A percentile compares a stretch with the other conserved stretches of the same genome.
phyloP scores from a whole-genome alignment of 2,797 vertebrate species.

The Limosa lapponica region DNA sequence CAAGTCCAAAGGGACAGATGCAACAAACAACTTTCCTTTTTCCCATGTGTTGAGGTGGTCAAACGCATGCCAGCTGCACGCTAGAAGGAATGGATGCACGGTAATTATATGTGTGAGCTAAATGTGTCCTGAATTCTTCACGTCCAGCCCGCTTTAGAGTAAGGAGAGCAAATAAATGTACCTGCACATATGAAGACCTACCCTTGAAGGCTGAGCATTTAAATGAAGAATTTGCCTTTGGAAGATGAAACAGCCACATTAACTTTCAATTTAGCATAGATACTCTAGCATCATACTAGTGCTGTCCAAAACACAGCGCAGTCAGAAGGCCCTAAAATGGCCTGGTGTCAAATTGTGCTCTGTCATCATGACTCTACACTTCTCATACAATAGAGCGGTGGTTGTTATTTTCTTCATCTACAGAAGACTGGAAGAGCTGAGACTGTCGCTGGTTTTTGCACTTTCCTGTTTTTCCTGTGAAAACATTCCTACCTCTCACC shows the following conservation, averaged over 20 bases:
- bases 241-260: background rate
- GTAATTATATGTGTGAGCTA: background rate
- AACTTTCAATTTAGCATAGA: background rate
- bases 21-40: conserved; percentile 1
- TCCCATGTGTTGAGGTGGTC: background rate
- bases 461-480: background rate
- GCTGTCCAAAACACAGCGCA: background rate
- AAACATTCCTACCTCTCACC: background rate
- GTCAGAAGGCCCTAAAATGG: background rate
- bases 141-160: background rate
- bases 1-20: background rate
- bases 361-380: background rate
- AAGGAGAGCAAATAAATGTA: background rate
- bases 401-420: background rate
- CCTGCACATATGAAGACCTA: background rate
- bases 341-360: background rate
- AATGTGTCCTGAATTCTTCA: background rate
- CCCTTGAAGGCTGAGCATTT: background rate
- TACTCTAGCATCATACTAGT: background rate
- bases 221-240: background rate
- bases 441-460: background rate
- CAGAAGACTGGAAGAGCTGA: background rate
- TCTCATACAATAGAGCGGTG: background rate
- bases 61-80: background rate
- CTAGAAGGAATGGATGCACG: background rate